Conservation (phyloP, 30 jellyfish, hydroid and myxozoan species). For the Rhopilema esculentum region DNA sequence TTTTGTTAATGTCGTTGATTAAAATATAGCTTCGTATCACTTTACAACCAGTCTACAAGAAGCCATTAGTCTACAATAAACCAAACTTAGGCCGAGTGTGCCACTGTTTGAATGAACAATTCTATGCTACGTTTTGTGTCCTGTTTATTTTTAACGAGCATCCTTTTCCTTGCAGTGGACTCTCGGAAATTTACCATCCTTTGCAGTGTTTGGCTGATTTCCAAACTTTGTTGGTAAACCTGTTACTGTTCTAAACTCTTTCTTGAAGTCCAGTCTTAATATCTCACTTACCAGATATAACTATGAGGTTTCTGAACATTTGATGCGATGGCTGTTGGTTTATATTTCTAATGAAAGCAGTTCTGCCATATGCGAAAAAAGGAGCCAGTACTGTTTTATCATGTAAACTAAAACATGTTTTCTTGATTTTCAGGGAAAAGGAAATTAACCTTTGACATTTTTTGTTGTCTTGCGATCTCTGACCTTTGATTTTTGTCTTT, state of each 20-base stretch:
- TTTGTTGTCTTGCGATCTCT: neutral
- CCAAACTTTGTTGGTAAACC: conserved; percentile 66
- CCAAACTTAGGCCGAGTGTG: too few species aligned
- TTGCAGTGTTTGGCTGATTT: conserved; percentile 74
- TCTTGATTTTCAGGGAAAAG: neutral
- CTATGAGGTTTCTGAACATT: neutral
- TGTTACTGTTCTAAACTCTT: neutral
- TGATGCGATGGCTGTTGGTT: neutral
- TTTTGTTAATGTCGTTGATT: too few species aligned
- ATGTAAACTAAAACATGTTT: neutral
- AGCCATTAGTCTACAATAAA: too few species aligned
- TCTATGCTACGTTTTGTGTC: neutral
- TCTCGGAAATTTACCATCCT: conserved; percentile 71
- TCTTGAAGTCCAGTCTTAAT: neutral
- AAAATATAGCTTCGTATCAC: too few species aligned
- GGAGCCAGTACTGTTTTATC: neutral
- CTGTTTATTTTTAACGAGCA: neutral
- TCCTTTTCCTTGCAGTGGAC: conserved; percentile 40
- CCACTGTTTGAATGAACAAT: neutral
- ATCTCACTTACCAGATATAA: neutral
- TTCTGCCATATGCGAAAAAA: neutral
- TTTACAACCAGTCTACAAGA: too few species aligned
- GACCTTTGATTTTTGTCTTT: neutral
- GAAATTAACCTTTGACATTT: neutral
- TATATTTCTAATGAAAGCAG: too few species aligned